A percentile compares a stretch with the other conserved stretches of the same genome.
phyloP scores from a whole-genome alignment of 2,888 invertebrate species.

The Drosophila mimetica region DNA sequence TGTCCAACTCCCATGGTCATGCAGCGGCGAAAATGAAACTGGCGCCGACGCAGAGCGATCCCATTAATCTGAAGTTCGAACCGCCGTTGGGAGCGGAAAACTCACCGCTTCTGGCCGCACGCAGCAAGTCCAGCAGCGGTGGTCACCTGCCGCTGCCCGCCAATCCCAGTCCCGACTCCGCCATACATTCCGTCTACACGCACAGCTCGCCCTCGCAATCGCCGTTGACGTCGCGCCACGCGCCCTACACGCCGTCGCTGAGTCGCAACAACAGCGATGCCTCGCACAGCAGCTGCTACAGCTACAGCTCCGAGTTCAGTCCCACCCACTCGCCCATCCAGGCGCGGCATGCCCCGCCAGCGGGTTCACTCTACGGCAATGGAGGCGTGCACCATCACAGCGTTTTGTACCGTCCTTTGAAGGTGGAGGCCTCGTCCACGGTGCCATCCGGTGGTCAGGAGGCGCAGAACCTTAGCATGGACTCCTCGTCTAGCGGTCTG shows the following conservation, averaged over 20 bases:
- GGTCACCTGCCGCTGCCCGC: conserved; percentile 88
- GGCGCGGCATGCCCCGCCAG: conserved; percentile 85
- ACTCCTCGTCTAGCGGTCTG: conserved; percentile 46
- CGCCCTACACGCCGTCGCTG: conserved; percentile 91
- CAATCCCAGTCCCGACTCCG: conserved; percentile 94
- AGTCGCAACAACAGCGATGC: conserved; percentile 96
- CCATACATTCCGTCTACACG: conserved; percentile 94
- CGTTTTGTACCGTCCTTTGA: conserved; percentile 85
- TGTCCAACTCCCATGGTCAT: conserved; percentile 11
- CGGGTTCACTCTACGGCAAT: conserved; percentile 66
- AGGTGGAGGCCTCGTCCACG: conserved; percentile 55
- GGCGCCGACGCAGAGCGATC: conserved; percentile 83
- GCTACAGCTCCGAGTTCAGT: conserved; percentile 92
- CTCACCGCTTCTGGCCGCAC: conserved; percentile 87
- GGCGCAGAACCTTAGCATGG: conserved; percentile 80
- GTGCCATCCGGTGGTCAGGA: conserved; percentile 56
- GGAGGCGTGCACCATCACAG: conserved; percentile 84
- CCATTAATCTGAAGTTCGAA: conserved; percentile 83
- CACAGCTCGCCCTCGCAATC: conserved; percentile 93
- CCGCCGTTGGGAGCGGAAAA: conserved; percentile 83
- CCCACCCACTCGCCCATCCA: conserved; percentile 96
- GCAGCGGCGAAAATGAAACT: conserved; percentile 67
- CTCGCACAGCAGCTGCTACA: conserved; percentile 94
- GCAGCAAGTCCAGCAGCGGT: conserved; percentile 85
- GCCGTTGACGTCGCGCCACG: conserved; percentile 93